Conservation (phyloP, 2,113 vertebrate genomes). For the Daphoenositta chrysoptera region DNA sequence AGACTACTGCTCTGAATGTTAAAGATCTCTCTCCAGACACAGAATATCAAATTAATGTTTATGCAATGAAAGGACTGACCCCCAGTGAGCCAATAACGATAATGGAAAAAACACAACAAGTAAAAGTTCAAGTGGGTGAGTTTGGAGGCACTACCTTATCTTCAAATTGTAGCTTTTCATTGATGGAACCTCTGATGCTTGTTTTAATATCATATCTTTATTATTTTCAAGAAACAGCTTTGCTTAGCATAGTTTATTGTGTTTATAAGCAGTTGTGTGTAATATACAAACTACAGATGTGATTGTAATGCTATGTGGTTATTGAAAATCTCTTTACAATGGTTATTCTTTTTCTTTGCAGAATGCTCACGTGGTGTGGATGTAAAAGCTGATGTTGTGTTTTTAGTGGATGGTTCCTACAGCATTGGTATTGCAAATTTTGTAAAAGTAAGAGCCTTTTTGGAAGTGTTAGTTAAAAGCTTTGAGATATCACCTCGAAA, state of each 20-base stretch:
- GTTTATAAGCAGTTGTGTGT: not conserved
- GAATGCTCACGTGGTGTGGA: slow-evolving; percentile 94
- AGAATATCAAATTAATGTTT: slow-evolving; percentile 88
- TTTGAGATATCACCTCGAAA: slow-evolving; percentile 90
- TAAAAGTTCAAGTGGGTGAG: slow-evolving; percentile 90
- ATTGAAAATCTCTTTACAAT: not conserved
- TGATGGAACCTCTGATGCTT: not conserved
- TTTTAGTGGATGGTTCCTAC: slow-evolving; percentile 97
- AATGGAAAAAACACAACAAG: slow-evolving; percentile 87
- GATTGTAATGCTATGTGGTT: not conserved
- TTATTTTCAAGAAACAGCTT: not conserved
- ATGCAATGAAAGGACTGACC: slow-evolving; percentile 83
- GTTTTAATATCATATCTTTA: not conserved
- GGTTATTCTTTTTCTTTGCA: slow-evolving; percentile 55
- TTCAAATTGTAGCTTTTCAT: not conserved
- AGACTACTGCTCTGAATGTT: slow-evolving; percentile 79
- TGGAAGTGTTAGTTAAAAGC: slow-evolving; percentile 92
- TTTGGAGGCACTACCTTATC: not conserved
- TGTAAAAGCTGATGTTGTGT: slow-evolving; percentile 93
- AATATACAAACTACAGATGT: not conserved
- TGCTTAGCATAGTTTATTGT: not conserved
- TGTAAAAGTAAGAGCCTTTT: slow-evolving; percentile 93
- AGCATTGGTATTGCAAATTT: slow-evolving; percentile 96
- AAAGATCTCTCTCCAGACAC: slow-evolving; percentile 88
- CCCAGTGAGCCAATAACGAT: slow-evolving; percentile 81